Evolutionary conservation across 1,140 invertebrate genomes (phyloP).

Genomic region (Agraylea sexmaculata): DNA sequence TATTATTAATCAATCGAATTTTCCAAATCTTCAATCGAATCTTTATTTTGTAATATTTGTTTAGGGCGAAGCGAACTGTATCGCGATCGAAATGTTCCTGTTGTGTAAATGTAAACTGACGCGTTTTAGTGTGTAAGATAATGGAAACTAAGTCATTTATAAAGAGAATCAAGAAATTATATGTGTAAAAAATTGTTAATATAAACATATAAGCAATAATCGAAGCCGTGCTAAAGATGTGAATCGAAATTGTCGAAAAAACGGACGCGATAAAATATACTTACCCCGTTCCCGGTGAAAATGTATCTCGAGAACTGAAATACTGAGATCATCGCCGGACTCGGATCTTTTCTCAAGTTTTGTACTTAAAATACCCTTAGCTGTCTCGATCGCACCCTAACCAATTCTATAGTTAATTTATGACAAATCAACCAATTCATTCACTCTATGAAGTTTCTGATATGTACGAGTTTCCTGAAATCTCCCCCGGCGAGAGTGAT

Average conservation of each 20-base stretch:
- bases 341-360: too few species aligned
- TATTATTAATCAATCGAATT: too few species aligned
- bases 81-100: constrained; percentile 21
- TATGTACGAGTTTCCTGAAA: too few species aligned
- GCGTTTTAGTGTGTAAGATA: constrained; percentile 21
- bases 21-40: neutral
- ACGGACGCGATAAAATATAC: constrained; percentile 2
- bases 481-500: too few species aligned
- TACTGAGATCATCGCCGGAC: too few species aligned
- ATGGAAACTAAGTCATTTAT: constrained; percentile 22
- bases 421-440: constrained; percentile 5
- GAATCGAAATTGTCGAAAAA: constrained; percentile 1
- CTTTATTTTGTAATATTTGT: constrained; percentile 1
- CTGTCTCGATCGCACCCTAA: too few species aligned
- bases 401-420: too few species aligned
- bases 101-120: constrained; percentile 20
- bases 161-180: too few species aligned
- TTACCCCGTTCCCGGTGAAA: too few species aligned
- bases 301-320: too few species aligned
- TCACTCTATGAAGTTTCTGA: constrained; percentile 6
- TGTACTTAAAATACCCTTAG: too few species aligned
- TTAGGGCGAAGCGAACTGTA: constrained; percentile 12
- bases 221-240: constrained; percentile 1
- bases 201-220: neutral
- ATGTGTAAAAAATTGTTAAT: constrained; percentile 16